Base-by-base conservation (phyloP, 2,888 invertebrate genomes). In the Xestia sexstrigata region DNA sequence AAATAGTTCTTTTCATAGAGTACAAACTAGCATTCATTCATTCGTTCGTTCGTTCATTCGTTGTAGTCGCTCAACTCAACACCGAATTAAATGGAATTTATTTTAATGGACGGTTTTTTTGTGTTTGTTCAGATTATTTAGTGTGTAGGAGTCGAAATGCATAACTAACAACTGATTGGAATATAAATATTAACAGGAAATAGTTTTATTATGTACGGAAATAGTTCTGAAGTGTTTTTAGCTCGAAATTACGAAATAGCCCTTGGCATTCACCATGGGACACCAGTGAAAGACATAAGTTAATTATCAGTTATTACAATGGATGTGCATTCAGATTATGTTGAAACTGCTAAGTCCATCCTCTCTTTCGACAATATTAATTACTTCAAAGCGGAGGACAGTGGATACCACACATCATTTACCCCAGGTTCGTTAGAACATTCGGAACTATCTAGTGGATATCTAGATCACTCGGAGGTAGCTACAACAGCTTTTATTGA, bases 341-440 rank as follows among this genome's bases (percentile, higher is more conserved):
- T 90, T 67, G 93, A 94, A 68, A 89, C 94, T 77, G 87, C 92
- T 17, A 93, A 94, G 60, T 94, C 94, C 52, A 91, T 92, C 39
- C 76, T 94, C 76, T 88, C 93, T 30, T 93, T 90, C 77, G 91
- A 93, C 49, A 93, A 89, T 81, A 87, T 91, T 58, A 93, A 91
- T 81, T 93, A 93, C 85, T 94, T 92, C 86, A 94, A 92, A 82
- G 88, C 92, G n/a, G 96, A 96, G 89, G 96, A 96, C 83, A 96
- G 96, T 89, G 96, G 96, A 63, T 96, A 96, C 85, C 95, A 96
- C 77, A 96, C 96, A 68, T 94, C 95, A 2, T 94, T 92, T 82
- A 95, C 96, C 55, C 95, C 95, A 62, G 92, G 95, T 42, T 95
- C 96, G 20, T 89, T 95, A 62, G 95, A 95, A 87, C 92, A 90